Base-by-base conservation (phyloP, 2,888 invertebrate genomes). In the Bruchidius siliquastri region DNA sequence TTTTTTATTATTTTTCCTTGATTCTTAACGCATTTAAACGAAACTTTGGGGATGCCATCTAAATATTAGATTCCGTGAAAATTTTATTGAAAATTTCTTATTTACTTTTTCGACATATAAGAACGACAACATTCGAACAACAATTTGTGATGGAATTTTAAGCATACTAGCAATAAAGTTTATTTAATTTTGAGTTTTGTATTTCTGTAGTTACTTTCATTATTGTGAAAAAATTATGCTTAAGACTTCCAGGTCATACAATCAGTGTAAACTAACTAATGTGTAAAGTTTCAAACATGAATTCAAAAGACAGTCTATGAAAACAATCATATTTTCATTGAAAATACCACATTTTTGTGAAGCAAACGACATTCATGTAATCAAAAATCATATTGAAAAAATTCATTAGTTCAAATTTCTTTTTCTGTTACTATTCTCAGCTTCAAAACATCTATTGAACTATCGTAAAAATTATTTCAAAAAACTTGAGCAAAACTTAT, bases 1-100 rank as follows among this genome's bases (percentile, higher is more conserved):
- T 85, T 84, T 84, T 85, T 83, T 85, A 84, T 82, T 85, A 84
- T 84, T 84, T 85, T 84, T 82, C 81, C 82, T 79, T 81, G 81
- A 82, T 82, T 81, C 78, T 81, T 82, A 79, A 80, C 80, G 76
- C 81, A 78, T 80, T 79, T 78, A 73, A 77, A 77, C 79, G 26
- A 70, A 74, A 79, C 79, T 79, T 83, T 83, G 84, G 84, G 84
- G 83, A 82, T 83, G 84, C 84, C 84, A 84, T 82, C 79, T 80
- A 77, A 74, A 77, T 49, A 49, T 49, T 49, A 13, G 49, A 13
- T 13, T 49, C 13, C 49, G 74, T 49, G 49, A 49, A 49, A 49
- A 13, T 49, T n/a, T 49, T 49, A 49, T 18, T 13, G 49, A 49
- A 49, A 49, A 13, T 49, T 49, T 26, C 26, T 26, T 26, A 26